Evolutionary conservation across 2,888 invertebrate genomes (phyloP).

Genomic region (Ochropleura leucogaster): DNA sequence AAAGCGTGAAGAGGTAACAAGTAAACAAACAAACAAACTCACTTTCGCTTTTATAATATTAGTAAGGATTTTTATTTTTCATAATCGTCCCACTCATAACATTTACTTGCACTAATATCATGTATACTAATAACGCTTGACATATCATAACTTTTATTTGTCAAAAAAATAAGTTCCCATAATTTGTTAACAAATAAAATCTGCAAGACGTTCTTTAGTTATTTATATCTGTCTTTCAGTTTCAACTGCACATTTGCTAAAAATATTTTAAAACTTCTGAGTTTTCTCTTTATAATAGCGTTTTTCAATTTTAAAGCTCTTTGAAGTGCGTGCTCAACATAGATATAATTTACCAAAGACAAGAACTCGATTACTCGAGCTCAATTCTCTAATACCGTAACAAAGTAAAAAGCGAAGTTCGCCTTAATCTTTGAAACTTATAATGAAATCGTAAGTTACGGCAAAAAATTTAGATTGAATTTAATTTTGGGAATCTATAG

Average conservation of each 20-base stretch:
- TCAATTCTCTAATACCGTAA: slow-evolving; percentile 34
- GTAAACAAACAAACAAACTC: too few relatives aligned
- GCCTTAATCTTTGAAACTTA: slow-evolving; percentile 52
- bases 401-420: slow-evolving; percentile 51
- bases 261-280: background rate
- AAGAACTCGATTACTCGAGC: slow-evolving; percentile 31
- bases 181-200: background rate
- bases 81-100: too few relatives aligned
- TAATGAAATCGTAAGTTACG: slow-evolving; percentile 62
- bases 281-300: background rate
- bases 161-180: too few relatives aligned
- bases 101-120: too few relatives aligned
- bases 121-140: too few relatives aligned
- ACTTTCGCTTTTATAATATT: too few relatives aligned
- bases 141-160: too few relatives aligned
- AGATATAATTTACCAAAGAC: slow-evolving; percentile 38
- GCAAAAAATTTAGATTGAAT: slow-evolving; percentile 44
- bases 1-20: too few relatives aligned
- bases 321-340: slow-evolving; percentile 15
- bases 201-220: background rate
- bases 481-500: slow-evolving; percentile 37
- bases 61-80: too few relatives aligned
- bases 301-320: slow-evolving; percentile 3
- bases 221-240: background rate
- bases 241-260: background rate